Base-by-base conservation (phyloP, 2,888 invertebrate genomes). In the Ctena decussata region DNA sequence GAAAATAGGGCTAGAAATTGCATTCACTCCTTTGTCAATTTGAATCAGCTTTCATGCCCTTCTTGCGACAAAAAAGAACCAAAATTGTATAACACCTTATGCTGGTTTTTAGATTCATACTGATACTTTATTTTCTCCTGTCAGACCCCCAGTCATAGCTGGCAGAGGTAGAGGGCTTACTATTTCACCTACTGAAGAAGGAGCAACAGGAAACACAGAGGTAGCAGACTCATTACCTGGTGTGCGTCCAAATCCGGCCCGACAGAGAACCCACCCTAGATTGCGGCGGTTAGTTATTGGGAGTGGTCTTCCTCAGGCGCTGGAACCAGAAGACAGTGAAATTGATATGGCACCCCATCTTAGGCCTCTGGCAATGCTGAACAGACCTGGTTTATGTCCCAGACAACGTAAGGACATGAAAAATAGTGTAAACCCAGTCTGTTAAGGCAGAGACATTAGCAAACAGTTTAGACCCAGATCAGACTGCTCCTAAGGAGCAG, bases 341-440 rank as follows among this genome's bases (percentile, higher is more conserved):
- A 35, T 27, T 8, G 30, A n/a, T 12, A n/a, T n/a, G n/a, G 32
- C 30, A 3, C 70, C 70, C 18, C 70, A 70, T 70, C n/a, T 70
- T 8, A 65, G 80, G 70, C 80, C 80, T 0, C 69, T 69, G 6
- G 41, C 69, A 39, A 70, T 73, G n/a, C 15, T 69, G 15, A 37
- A 57, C 11, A 41, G 72, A 32, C 84, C 80, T 41, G 73, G 65
- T n/a, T 57, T 84, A 18, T 73, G 80, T 8, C 77, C 77, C 3
- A 77, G 84, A 35, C 75, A 84, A 74, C 73, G 84, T 84, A 49
- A 41, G 72, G 30, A 57, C 8, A n/a, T n/a, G n/a, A n/a, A n/a
- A n/a, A n/a, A n/a, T n/a, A n/a, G n/a, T n/a, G n/a, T n/a, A n/a
- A n/a, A n/a, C n/a, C n/a, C n/a, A n/a, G n/a, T n/a, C n/a, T n/a